These are phyloP conservation scores for Sander vitreus DNA, from an alignment of 2,113 vertebrate species.

Conservation along the genomic window DNA sequence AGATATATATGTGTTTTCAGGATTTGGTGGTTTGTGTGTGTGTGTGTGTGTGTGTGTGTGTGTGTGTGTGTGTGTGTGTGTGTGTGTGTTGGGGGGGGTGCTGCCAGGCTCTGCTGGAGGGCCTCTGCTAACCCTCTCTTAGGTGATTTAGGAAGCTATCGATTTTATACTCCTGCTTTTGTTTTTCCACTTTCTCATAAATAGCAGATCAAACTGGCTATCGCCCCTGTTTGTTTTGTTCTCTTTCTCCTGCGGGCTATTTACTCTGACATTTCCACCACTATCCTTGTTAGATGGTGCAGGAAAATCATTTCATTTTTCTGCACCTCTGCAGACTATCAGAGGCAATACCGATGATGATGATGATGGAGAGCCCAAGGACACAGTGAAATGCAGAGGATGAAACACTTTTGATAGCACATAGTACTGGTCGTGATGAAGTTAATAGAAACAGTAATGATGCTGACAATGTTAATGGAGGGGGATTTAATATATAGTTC, in stretches of 20 bases:
- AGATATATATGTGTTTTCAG: not conserved
- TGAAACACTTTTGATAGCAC: constrained; percentile 26
- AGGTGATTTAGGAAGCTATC: constrained; percentile 76
- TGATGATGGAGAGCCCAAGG: constrained; percentile 33
- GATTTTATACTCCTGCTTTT: constrained; percentile 75
- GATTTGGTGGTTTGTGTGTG: constrained; percentile 1
- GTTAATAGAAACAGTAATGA: constrained; percentile 6
- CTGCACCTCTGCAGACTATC: constrained; percentile 43
- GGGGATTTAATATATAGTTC: not conserved
- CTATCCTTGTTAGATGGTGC: constrained; percentile 55
- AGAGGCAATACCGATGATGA: constrained; percentile 14
- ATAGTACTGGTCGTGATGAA: constrained; percentile 6
- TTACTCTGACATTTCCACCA: constrained; percentile 74
- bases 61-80: constrained; percentile 15
- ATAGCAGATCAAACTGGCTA: constrained; percentile 76
- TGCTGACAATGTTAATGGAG: constrained; percentile 12
- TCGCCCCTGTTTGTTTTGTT: constrained; percentile 74
- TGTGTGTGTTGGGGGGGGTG: constrained; percentile 17
- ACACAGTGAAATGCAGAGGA: not conserved
- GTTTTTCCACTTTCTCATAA: constrained; percentile 75
- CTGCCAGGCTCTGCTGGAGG: constrained; percentile 43
- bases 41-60: constrained; percentile 12
- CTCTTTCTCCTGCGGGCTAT: constrained; percentile 69
- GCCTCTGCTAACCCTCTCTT: constrained; percentile 51
- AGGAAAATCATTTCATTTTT: constrained; percentile 61